Evolutionary conservation across 2,113 vertebrate species (phyloP).

Genomic region (Ifrita kowaldi): DNA sequence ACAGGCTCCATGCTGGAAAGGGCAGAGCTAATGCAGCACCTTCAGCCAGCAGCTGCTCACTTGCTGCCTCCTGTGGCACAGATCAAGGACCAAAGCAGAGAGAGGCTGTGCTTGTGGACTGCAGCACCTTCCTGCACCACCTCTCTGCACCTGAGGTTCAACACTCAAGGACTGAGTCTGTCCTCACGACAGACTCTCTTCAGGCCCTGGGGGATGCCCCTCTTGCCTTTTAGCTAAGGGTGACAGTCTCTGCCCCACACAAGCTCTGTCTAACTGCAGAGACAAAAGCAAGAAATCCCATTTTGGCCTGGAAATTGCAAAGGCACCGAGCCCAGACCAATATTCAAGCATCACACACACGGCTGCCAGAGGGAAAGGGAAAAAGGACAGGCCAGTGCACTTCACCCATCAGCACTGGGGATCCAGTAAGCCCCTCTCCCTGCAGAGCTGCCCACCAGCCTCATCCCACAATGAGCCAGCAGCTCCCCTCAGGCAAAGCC

Average conservation of each 20-base stretch:
- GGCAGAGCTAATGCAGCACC: not conserved
- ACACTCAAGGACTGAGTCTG: not conserved
- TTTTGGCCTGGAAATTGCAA: not conserved
- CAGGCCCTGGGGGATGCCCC: not conserved
- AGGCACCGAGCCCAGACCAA: not conserved
- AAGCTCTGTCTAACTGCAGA: not conserved
- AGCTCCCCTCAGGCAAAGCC: not conserved
- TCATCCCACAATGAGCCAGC: not conserved
- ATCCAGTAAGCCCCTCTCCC: not conserved
- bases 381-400: not conserved
- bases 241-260: not conserved
- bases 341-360: not conserved
- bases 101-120: not conserved
- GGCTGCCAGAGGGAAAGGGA: not conserved
- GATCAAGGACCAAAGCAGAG: not conserved
- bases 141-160: not conserved
- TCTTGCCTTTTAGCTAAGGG: not conserved
- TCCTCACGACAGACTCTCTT: not conserved
- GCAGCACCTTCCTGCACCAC: not conserved
- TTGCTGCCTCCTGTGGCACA: not conserved
- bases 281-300: not conserved
- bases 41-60: not conserved
- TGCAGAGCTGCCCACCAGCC: not conserved
- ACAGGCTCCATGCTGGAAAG: fast-evolving
- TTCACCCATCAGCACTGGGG: not conserved